Percentiles rank a stretch among this genome's conserved stretches.
Conservation (phyloP, 2,797 vertebrate genomes). For the Falco novaeseelandiae region DNA sequence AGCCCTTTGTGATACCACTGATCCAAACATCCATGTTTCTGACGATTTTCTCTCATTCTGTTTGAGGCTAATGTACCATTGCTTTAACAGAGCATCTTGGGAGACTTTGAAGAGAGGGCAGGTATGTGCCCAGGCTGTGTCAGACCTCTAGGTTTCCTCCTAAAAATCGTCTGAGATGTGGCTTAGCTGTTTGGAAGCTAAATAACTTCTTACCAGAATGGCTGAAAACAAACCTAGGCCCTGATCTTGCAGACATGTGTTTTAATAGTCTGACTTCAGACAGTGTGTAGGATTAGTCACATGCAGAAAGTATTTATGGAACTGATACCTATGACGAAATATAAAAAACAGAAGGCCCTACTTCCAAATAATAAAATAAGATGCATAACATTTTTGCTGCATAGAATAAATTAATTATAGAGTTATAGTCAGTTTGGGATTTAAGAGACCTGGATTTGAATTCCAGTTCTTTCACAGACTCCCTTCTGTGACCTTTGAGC, state of each 20-base stretch:
- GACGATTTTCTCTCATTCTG: not conserved
- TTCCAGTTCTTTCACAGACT: not conserved
- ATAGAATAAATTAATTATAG: not conserved
- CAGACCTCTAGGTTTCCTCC: not conserved
- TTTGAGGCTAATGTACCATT: not conserved
- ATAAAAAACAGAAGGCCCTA: not conserved
- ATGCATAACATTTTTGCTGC: not conserved
- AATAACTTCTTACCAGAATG: not conserved
- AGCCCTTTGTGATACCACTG: not conserved
- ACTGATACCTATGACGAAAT: not conserved
- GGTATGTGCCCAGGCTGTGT: not conserved
- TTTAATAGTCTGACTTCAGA: not conserved
- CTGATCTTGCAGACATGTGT: not conserved
- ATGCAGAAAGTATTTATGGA: conserved; percentile 5
- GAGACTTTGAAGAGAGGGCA: not conserved
- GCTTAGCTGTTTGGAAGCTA: not conserved
- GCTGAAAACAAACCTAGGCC: not conserved
- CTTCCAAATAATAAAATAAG: conserved; percentile 4
- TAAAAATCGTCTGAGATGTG: not conserved
- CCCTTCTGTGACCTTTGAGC: not conserved
- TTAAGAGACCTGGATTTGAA: not conserved
- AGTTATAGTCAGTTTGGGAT: not conserved
- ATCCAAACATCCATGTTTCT: not conserved
- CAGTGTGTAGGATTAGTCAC: not conserved
- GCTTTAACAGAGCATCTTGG: not conserved